Evolutionary conservation across 2,888 invertebrate genomes (phyloP), one percentile per base, ranked within the genome.

Genomic region (Acleris holmiana): DNA sequence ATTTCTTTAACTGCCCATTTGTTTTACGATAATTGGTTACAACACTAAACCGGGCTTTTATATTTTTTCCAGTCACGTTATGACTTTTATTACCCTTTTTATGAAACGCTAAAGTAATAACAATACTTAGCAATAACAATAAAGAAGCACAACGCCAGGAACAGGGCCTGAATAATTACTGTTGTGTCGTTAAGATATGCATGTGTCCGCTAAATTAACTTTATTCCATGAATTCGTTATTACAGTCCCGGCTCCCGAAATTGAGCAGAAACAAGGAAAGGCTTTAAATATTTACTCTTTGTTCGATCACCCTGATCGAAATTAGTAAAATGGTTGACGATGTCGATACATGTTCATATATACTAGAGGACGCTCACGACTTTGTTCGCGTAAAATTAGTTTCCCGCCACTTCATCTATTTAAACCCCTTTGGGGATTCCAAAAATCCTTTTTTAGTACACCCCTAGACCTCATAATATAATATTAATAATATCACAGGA

Each of bases 151-250:
- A 56, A 58, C 55, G 58, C 48, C 68, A 61, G 64, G 67, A 67
- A 57, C 61, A 72, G 69, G 68, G 68, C 61, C 57, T 71, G 72
- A 76, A 77, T 76, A 78, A 78, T 77, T 76, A 75, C 71, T 70
- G 76, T 74, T 74, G 73, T 74, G 74, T 73, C 74, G 73, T 73
- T 63, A 66, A 67, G 60, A 61, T 65, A 67, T 73, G 69, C 68
- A 69, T 69, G 67, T 72, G 74, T 73, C 74, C 69, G 73, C 70
- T 71, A 73, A 78, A 82, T 79, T 79, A 78, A 76, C 72, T 80
- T 80, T 70, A 75, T 72, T 75, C 66, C 75, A 76, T 84, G 78
- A 83, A 85, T 84, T 74, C 75, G 79, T 82, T 76, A 85, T 78
- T 71, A 55, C 67, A 71, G 74, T 59, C 72, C 74, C 69, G 55